Percentiles rank a stretch among this genome's conserved stretches.
These are phyloP conservation scores for Adelges cooleyi DNA, from an alignment of 1,140 invertebrate species.

Conservation along the genomic window DNA sequence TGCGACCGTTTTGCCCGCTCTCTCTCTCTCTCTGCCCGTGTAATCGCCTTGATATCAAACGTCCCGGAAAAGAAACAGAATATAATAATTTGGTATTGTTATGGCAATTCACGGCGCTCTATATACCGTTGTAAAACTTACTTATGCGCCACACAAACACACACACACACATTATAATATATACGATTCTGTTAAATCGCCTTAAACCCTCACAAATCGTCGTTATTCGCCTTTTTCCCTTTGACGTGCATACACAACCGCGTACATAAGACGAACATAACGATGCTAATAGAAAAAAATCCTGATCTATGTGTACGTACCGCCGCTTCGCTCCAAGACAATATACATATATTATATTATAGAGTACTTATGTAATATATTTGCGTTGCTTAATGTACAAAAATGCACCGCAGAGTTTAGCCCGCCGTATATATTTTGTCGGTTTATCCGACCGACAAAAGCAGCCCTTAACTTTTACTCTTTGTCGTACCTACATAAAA, in stretches of 20 bases:
- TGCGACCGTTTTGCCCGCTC: no score
- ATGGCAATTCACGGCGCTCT: not conserved
- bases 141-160: not conserved
- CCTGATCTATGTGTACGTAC: not conserved
- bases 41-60: conserved; percentile 6
- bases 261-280: conserved; percentile 14
- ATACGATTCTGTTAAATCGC: not conserved
- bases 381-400: no score
- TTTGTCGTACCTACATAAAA: no score
- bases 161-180: not conserved
- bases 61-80: conserved; percentile 8
- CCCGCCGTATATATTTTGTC: no score
- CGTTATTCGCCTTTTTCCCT: not conserved
- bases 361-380: no score
- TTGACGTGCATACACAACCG: no score
- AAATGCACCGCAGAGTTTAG: no score
- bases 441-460: no score
- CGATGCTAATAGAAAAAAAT: conserved; percentile 15
- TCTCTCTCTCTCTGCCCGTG: no score
- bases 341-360: no score
- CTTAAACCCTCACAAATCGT: conserved; percentile 1
- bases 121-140: not conserved
- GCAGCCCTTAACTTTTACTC: no score
- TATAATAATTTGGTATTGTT: not conserved
- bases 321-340: no score